A percentile compares a stretch with the other conserved stretches of the same genome.
phyloP scores from a whole-genome alignment of 1,140 invertebrate species.

The Orchestia grillus region DNA sequence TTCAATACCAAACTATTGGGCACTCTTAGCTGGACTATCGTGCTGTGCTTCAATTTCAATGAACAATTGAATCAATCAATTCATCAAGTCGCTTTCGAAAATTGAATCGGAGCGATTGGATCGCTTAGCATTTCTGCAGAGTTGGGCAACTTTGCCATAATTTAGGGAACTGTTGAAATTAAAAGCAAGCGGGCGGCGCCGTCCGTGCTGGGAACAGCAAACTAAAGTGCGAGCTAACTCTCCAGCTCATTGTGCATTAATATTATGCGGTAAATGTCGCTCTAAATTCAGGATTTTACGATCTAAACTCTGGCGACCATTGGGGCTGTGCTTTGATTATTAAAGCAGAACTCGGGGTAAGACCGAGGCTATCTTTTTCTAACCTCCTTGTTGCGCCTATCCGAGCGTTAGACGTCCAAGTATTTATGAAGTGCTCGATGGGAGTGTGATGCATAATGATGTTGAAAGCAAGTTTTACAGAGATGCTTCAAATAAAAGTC shows the following conservation, averaged over 20 bases:
- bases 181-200: not conserved
- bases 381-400: not conserved
- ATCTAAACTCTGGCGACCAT: constrained; percentile 32
- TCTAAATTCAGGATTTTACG: constrained; percentile 31
- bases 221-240: constrained; percentile 36
- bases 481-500: too few species aligned
- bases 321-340: constrained; percentile 25
- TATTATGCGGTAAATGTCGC: constrained; percentile 44
- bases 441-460: too few species aligned
- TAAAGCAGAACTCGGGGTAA: not conserved
- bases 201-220: not conserved
- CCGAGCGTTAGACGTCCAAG: too few species aligned
- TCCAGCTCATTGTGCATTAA: constrained; percentile 40
- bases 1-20: not conserved
- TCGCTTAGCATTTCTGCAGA: not conserved
- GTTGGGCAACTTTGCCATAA: constrained; percentile 8
- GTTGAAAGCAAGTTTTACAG: too few species aligned
- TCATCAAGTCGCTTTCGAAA: not conserved
- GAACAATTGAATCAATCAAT: constrained; percentile 33
- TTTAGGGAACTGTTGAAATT: not conserved
- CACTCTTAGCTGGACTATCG: not conserved
- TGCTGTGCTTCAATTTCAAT: not conserved
- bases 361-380: not conserved
- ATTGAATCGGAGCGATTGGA: not conserved
- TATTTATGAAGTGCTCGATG: not conserved